Base-by-base conservation (phyloP, 1,140 invertebrate species). In the Chironomus tepperi region DNA sequence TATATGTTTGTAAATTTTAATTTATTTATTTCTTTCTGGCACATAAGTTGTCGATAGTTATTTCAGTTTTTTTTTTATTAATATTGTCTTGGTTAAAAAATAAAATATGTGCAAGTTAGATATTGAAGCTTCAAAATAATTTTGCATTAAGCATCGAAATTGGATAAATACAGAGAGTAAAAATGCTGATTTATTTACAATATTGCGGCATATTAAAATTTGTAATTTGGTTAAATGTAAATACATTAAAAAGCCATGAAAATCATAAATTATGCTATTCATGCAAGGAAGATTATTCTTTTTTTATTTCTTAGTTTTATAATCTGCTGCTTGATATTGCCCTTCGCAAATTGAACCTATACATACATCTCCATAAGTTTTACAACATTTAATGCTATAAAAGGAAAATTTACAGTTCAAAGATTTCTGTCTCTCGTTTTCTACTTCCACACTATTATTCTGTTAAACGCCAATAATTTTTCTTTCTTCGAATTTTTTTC, bases 231-330 rank as follows among this genome's bases (percentile, higher is more conserved):
- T 70, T 57, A 57, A 70, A 70, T 70, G 65, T 21, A 70, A 70
- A 70, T 70, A 70, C 19, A 70, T 70, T 70, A 70, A 70, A 70
- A 70, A 8, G 16, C 65, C 18, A 70, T 70, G 65, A 70, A 70
- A 70, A 70, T 70, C 65, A 70, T 70, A 70, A 70, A 70, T 70
- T 70, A 70, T 70, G 47, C 47, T 57, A 57, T 12, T 57, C 47
- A 57, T 57, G 47, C 47, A 12, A n/a, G 5, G 47, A 12, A n/a
- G 47, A 5, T 57, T n/a, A n/a, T 57, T 15, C 47, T 57, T 57
- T 47, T 47, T 47, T 47, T 8, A 3, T 57, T 57, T n/a, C 47
- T 12, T 57, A 12, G 15, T n/a, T n/a, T 57, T n/a, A 57, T 57
- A 57, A 57, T n/a, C n/a, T 57, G 47, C 47, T n/a, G n/a, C 10